phyloP scores from a whole-genome alignment of 1,140 invertebrate genomes.

The Pectinophora gossypiella region DNA sequence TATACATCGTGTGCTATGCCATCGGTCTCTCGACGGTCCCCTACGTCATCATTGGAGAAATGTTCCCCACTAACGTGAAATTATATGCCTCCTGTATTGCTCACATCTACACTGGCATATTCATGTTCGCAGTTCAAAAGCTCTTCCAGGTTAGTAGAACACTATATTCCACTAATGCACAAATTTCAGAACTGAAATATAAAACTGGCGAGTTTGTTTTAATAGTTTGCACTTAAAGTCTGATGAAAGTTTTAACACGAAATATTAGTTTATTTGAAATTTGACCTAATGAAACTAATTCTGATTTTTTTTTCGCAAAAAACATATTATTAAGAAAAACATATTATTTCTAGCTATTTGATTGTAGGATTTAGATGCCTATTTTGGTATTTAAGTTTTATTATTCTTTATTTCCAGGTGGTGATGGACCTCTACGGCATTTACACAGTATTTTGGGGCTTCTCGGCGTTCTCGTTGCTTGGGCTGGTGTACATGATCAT shows the following conservation, averaged over 20 bases:
- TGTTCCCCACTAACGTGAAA: constrained; percentile 83
- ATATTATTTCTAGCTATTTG: constrained; percentile 10
- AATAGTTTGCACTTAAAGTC: no score
- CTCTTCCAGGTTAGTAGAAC: constrained; percentile 78
- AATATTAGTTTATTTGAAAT: no score
- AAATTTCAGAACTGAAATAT: no score
- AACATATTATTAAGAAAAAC: constrained; percentile 2
- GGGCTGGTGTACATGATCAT: constrained; percentile 79
- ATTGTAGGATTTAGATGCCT: no score
- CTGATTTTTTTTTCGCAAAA: neutral
- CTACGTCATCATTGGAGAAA: constrained; percentile 83
- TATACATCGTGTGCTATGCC: constrained; percentile 83
- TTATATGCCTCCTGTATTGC: constrained; percentile 82
- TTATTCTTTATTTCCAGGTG: constrained; percentile 58
- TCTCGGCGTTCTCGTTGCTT: constrained; percentile 80
- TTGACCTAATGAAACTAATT: constrained; percentile 9
- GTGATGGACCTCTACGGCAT: constrained; percentile 77
- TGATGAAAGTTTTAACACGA: no score
- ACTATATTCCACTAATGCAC: neutral
- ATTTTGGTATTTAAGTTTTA: no score
- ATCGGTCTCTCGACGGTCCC: constrained; percentile 84
- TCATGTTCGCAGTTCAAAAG: constrained; percentile 85
- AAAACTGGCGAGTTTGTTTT: no score
- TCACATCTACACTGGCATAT: constrained; percentile 82
- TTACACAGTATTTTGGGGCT: constrained; percentile 85